Conservation (phyloP, 2,888 invertebrate species). For the Lasioglossum zephyrum region DNA sequence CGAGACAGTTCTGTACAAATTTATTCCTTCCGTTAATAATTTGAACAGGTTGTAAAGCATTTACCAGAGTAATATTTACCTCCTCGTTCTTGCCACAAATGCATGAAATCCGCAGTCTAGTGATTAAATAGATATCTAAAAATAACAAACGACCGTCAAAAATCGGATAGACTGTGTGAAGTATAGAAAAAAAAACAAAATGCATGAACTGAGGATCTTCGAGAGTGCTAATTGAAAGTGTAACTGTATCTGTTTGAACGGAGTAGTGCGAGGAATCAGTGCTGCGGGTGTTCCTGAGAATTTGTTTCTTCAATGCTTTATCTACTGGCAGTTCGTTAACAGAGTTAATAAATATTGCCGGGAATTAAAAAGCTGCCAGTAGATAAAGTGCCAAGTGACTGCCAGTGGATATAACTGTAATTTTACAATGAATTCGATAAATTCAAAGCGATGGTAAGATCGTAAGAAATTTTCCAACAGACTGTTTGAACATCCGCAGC, state of each 20-base stretch:
- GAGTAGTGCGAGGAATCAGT: conserved; percentile 8
- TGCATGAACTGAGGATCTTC: background rate
- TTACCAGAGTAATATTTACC: background rate
- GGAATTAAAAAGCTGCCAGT: background rate
- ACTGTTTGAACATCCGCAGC: background rate
- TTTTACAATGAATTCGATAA: background rate
- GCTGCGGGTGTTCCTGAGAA: background rate
- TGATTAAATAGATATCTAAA: conserved; percentile 15
- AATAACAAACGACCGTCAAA: conserved; percentile 1
- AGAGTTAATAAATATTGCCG: background rate
- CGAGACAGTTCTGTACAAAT: background rate
- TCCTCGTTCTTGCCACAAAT: background rate
- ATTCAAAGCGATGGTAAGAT: background rate
- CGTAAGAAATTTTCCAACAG: background rate
- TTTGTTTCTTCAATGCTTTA: background rate
- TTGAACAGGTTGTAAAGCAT: background rate
- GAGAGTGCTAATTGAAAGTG: conserved; percentile 31
- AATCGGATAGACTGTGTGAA: conserved; percentile 20
- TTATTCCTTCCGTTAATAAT: background rate
- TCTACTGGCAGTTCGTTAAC: background rate
- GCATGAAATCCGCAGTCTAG: background rate
- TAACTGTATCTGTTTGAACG: conserved; percentile 2
- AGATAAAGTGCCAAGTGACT: too few species aligned
- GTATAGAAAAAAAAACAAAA: conserved; percentile 11
- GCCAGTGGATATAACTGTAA: background rate